Percentiles rank a stretch among this genome's conserved stretches.
phyloP scores from a whole-genome alignment of 2,888 invertebrate genomes.

The Lycophotia porphyrea region DNA sequence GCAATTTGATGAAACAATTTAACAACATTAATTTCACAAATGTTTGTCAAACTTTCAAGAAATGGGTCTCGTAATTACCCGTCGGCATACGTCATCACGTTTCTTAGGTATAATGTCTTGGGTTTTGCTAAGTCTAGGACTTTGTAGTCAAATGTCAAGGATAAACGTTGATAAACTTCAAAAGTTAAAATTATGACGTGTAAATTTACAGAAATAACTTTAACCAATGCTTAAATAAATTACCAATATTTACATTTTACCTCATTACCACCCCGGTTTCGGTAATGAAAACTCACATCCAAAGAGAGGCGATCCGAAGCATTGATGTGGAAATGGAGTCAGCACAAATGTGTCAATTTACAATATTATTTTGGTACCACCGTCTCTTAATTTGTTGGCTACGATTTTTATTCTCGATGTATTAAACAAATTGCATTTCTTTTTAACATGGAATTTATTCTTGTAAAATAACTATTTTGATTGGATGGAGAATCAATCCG shows the following conservation, averaged over 20 bases:
- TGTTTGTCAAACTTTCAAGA: neutral
- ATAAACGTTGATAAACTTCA: neutral
- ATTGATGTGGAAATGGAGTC: conserved; percentile 40
- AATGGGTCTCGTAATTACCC: conserved; percentile 7
- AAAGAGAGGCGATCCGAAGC: conserved; percentile 27
- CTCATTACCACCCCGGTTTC: conserved; percentile 35
- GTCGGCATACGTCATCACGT: neutral
- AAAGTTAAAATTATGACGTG: neutral
- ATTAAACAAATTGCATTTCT: neutral
- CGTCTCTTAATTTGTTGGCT: conserved; percentile 12
- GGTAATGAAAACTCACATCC: conserved; percentile 41
- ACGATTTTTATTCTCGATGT: neutral
- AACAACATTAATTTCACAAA: conserved; percentile 7
- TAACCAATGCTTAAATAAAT: conserved; percentile 9
- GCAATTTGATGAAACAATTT: neutral
- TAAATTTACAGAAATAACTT: neutral
- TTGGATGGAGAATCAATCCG: neutral
- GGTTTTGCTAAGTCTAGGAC: neutral
- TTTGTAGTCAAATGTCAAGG: neutral
- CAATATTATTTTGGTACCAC: conserved; percentile 23
- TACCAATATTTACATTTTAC: conserved; percentile 23
- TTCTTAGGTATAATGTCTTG: neutral
- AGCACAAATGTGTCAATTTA: conserved; percentile 37
- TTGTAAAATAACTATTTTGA: neutral
- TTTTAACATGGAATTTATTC: neutral